Percentiles rank a stretch among this genome's conserved stretches.
Conservation (phyloP, 2,797 vertebrate genomes). For the Vespertilio murinus region DNA sequence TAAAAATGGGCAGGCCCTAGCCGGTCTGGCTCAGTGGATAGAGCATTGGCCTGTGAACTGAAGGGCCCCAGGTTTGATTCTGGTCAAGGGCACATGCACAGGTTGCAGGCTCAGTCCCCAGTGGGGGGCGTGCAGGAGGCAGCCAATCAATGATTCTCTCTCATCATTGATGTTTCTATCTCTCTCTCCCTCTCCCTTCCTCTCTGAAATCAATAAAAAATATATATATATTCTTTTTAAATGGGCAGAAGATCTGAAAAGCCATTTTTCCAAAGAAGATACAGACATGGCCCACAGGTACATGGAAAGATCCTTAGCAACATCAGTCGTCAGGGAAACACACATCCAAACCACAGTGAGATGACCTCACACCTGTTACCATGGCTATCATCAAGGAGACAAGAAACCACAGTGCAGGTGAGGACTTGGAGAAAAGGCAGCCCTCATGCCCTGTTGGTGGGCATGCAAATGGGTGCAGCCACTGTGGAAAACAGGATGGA, state of each 20-base stretch:
- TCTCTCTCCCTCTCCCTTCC: too few relatives aligned
- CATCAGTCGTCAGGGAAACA: neutral
- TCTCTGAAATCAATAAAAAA: too few relatives aligned
- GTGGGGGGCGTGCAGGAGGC: too few relatives aligned
- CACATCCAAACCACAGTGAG: neutral
- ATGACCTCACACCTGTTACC: neutral
- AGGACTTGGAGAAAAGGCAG: neutral
- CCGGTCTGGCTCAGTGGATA: too few relatives aligned
- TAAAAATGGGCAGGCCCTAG: neutral
- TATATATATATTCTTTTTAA: too few relatives aligned
- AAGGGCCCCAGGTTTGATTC: too few relatives aligned
- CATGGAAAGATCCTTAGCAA: neutral
- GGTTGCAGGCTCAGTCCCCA: too few relatives aligned
- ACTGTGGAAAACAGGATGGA: neutral
- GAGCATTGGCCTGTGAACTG: too few relatives aligned
- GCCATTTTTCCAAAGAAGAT: neutral
- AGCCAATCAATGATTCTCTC: too few relatives aligned
- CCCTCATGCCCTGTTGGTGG: neutral
- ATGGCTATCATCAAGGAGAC: neutral
- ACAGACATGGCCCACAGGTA: neutral
- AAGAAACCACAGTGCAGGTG: neutral
- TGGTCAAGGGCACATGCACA: too few relatives aligned
- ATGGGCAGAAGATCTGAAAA: neutral
- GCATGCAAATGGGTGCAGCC: neutral
- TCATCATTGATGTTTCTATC: too few relatives aligned